These are phyloP conservation scores for Acipenser oxyrinchus DNA, from an alignment of 2,797 vertebrate genomes.

Conservation along the genomic window DNA sequence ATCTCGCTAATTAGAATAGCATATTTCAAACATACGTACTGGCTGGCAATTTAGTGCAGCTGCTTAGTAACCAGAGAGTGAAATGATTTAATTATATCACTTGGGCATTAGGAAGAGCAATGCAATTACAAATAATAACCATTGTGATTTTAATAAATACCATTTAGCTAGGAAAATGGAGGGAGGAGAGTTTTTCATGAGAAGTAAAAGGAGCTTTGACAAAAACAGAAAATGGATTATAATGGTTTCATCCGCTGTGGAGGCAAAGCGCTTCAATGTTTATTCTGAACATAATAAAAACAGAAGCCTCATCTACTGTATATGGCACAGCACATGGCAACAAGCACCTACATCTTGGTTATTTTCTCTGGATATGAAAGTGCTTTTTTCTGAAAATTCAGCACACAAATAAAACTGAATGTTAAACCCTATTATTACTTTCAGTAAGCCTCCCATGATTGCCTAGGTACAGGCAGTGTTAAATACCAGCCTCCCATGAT, in stretches of 20 bases:
- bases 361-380: too few relatives aligned
- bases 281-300: too few relatives aligned
- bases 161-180: slow-evolving; percentile 35
- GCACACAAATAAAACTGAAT: too few relatives aligned
- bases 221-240: slow-evolving; percentile 31
- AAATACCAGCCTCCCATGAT: too few relatives aligned
- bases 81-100: slow-evolving; percentile 57
- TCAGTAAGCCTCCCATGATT: too few relatives aligned
- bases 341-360: too few relatives aligned
- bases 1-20: slow-evolving; percentile 35
- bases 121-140: slow-evolving; percentile 46
- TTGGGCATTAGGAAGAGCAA: slow-evolving; percentile 42
- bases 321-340: too few relatives aligned
- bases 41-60: slow-evolving; percentile 51
- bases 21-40: slow-evolving; percentile 39
- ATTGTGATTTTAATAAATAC: slow-evolving; percentile 43
- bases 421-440: too few relatives aligned
- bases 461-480: too few relatives aligned
- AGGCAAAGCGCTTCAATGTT: slow-evolving; percentile 12
- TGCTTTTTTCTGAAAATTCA: slow-evolving; percentile 1
- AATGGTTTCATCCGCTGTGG: slow-evolving; percentile 23
- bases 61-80: slow-evolving; percentile 44
- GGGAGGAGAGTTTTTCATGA: slow-evolving; percentile 20
- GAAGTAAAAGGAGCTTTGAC: slow-evolving; percentile 25
- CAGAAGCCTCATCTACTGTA: too few relatives aligned